Evolutionary conservation across 2,797 vertebrate genomes (phyloP).

Genomic region (Eulemur mongoz): DNA sequence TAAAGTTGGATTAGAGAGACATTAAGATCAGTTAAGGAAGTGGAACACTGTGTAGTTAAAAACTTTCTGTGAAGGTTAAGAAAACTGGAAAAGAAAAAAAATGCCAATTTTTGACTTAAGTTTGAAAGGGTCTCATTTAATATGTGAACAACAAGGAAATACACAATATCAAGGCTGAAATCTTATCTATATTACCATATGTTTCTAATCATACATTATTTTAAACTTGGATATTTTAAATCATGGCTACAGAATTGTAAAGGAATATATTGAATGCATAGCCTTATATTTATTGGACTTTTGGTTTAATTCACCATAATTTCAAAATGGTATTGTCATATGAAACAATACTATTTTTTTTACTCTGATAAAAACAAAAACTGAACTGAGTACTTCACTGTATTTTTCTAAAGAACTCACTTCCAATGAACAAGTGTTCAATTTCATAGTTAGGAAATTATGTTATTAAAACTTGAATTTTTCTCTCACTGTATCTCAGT

Average conservation of each 20-base stretch:
- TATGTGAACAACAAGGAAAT: constrained; percentile 59
- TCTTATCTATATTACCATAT: constrained; percentile 3
- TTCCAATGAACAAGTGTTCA: constrained; percentile 53
- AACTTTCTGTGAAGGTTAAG: neutral
- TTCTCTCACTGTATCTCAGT: constrained; percentile 29
- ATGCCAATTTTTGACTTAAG: constrained; percentile 71
- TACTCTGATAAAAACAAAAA: constrained; percentile 62
- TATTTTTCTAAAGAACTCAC: constrained; percentile 51
- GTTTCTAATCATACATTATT: constrained; percentile 53
- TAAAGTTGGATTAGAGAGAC: neutral
- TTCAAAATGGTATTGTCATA: constrained; percentile 43
- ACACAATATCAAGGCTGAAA: constrained; percentile 62
- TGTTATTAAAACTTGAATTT: constrained; percentile 63
- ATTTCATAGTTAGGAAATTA: constrained; percentile 42
- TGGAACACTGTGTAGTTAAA: neutral
- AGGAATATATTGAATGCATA: constrained; percentile 12
- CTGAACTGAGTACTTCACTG: constrained; percentile 18
- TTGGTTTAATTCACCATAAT: constrained; percentile 49
- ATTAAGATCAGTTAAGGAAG: neutral
- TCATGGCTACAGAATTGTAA: constrained; percentile 39
- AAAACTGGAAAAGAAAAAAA: constrained; percentile 11
- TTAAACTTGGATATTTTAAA: constrained; percentile 59
- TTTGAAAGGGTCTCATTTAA: constrained; percentile 69
- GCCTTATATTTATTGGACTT: constrained; percentile 32
- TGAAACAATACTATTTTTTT: constrained; percentile 27